phyloP scores from a whole-genome alignment of 2,888 invertebrate genomes.

The Machimus rusticus region DNA sequence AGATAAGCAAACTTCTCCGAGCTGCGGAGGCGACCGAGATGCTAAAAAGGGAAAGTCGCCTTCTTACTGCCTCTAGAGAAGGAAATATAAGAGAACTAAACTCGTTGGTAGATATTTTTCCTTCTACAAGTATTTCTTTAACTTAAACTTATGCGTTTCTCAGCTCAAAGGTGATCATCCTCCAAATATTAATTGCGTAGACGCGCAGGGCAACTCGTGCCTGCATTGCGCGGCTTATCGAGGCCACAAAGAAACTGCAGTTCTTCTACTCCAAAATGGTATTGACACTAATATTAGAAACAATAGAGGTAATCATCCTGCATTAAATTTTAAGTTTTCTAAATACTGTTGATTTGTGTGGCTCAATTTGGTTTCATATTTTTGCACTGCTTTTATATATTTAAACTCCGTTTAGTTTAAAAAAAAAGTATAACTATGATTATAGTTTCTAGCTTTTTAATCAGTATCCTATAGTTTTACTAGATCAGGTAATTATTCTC shows the following conservation, averaged over 20 bases:
- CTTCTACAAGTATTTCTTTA: background rate
- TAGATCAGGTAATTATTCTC: background rate
- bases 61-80: slow-evolving; percentile 69
- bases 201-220: slow-evolving; percentile 71
- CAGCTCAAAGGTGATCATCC: slow-evolving; percentile 68
- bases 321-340: background rate
- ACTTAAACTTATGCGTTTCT: slow-evolving; percentile 46
- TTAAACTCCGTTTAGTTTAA: background rate
- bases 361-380: background rate
- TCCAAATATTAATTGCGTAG: slow-evolving; percentile 71
- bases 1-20: slow-evolving; percentile 66
- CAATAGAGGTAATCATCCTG: slow-evolving; percentile 64
- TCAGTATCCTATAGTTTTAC: background rate
- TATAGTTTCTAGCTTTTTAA: too few relatives aligned
- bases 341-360: background rate
- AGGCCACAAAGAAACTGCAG: slow-evolving; percentile 70
- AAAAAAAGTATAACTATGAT: background rate
- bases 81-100: slow-evolving; percentile 68
- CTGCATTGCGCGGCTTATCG: slow-evolving; percentile 73
- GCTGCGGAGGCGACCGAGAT: slow-evolving; percentile 70
- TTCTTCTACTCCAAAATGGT: slow-evolving; percentile 72
- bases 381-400: background rate
- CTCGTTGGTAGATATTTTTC: slow-evolving; percentile 63
- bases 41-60: slow-evolving; percentile 65
- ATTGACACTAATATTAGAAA: slow-evolving; percentile 70